Evolutionary conservation across 2,797 vertebrate genomes (phyloP).

Genomic region (Siniperca scherzeri): DNA sequence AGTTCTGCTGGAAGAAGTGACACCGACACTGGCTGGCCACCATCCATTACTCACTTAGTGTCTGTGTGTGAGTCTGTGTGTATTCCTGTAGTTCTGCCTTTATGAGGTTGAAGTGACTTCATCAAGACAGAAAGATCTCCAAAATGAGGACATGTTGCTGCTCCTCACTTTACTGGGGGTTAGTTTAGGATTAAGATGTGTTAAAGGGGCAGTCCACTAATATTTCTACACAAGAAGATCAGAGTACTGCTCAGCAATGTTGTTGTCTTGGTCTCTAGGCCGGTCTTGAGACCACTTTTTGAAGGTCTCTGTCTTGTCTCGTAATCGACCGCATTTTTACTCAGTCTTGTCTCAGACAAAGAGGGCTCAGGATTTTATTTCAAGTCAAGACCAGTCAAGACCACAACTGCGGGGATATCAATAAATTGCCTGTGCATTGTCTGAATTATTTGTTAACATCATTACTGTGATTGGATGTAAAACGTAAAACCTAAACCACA

Average conservation of each 20-base stretch:
- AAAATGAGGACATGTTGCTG: background rate
- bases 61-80: constrained; percentile 21
- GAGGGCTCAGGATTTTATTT: too few relatives aligned
- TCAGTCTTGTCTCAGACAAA: too few relatives aligned
- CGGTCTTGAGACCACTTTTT: too few relatives aligned
- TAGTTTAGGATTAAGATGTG: background rate
- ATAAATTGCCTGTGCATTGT: too few relatives aligned
- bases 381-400: too few relatives aligned
- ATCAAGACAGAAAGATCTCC: constrained; percentile 5
- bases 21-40: constrained; percentile 23
- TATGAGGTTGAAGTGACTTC: constrained; percentile 48
- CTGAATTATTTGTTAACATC: too few relatives aligned
- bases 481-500: too few relatives aligned
- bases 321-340: too few relatives aligned
- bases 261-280: too few relatives aligned
- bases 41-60: constrained; percentile 37
- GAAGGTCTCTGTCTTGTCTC: too few relatives aligned
- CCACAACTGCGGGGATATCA: too few relatives aligned
- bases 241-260: background rate
- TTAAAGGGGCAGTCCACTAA: background rate
- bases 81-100: constrained; percentile 18
- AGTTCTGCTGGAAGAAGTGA: constrained; percentile 52
- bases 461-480: too few relatives aligned
- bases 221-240: background rate
- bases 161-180: background rate